These are phyloP conservation scores for Drosophila suboccidentalis DNA, from an alignment of 2,888 invertebrate genomes.

Conservation along the genomic window DNA sequence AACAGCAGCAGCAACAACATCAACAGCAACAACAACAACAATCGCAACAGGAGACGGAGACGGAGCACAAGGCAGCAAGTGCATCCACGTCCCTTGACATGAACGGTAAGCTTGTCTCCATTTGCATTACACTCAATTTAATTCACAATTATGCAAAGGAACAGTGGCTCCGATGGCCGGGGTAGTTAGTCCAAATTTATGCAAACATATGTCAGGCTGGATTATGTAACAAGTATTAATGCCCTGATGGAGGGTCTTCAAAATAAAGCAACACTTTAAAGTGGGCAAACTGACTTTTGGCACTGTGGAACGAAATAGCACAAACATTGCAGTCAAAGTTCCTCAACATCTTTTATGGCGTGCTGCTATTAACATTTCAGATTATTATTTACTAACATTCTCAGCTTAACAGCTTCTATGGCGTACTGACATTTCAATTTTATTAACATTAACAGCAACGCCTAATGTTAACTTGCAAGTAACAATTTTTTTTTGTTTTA, in stretches of 20 bases:
- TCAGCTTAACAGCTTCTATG: not conserved
- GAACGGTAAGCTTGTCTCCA: conserved; percentile 64
- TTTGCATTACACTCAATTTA: conserved; percentile 68
- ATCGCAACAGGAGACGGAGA: conserved; percentile 18
- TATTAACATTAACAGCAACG: too few species aligned
- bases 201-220: conserved; percentile 77
- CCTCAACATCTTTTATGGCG: not conserved
- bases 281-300: conserved; percentile 12
- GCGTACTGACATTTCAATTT: too few species aligned
- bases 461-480: too few species aligned
- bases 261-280: conserved; percentile 13
- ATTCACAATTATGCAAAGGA: conserved; percentile 68
- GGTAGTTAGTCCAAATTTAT: conserved; percentile 61
- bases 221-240: conserved; percentile 70
- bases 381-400: too few species aligned
- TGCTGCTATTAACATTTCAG: too few species aligned
- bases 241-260: conserved; percentile 22
- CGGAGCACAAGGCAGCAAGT: conserved; percentile 8
- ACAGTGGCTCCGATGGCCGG: conserved; percentile 7
- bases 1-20: conserved; percentile 37
- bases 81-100: conserved; percentile 41
- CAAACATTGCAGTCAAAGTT: not conserved
- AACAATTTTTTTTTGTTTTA: too few species aligned
- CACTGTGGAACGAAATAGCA: conserved; percentile 1
- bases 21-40: conserved; percentile 32